Evolutionary conservation across 2,113 vertebrate genomes (phyloP).

Genomic region (Scopus umbretta): DNA sequence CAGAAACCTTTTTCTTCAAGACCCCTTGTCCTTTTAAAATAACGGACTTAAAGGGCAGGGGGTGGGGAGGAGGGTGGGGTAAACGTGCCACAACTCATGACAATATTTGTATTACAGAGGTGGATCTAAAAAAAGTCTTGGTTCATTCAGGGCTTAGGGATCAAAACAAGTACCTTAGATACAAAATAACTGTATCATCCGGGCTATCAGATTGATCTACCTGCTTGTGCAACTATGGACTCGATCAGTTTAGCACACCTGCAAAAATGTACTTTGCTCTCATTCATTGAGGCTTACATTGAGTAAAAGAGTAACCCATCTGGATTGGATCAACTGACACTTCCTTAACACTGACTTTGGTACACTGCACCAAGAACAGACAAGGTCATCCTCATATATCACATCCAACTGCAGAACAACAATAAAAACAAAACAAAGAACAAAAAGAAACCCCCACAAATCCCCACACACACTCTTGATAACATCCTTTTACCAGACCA

Average conservation of each 20-base stretch:
- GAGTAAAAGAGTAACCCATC: not conserved
- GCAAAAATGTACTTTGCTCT: not conserved
- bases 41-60: not conserved
- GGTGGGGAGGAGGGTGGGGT: no score
- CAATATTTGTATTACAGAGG: not conserved
- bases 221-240: not conserved
- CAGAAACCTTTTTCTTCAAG: not conserved
- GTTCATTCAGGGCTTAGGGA: not conserved
- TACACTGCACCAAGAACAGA: not conserved
- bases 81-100: not conserved
- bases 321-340: not conserved
- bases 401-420: not conserved
- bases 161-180: not conserved
- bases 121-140: not conserved
- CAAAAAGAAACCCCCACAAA: not conserved
- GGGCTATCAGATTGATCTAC: not conserved
- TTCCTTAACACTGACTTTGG: not conserved
- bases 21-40: not conserved
- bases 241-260: not conserved
- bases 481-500: not conserved
- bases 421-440: not conserved
- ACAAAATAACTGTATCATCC: not conserved
- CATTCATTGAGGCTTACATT: fast-evolving
- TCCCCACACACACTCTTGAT: no score
- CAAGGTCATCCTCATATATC: not conserved